These are phyloP conservation scores for Odobenus rosmarus DNA, from an alignment of 2,113 vertebrate genomes.

Conservation along the genomic window DNA sequence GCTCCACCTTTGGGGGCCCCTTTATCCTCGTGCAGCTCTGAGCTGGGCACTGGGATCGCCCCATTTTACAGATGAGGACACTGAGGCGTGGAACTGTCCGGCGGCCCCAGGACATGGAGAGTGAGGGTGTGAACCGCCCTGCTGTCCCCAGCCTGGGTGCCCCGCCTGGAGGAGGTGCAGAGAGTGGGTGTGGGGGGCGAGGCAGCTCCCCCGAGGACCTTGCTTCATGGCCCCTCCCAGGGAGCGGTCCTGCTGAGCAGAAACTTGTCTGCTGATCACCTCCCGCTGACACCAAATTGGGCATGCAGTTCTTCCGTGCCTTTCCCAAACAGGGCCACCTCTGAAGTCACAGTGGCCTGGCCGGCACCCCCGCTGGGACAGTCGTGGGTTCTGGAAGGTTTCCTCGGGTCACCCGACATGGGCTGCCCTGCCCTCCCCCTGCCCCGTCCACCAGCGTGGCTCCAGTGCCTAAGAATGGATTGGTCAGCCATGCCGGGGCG, in stretches of 20 bases:
- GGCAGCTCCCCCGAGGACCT: neutral
- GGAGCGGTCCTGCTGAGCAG: neutral
- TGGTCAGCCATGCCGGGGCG: fast-evolving
- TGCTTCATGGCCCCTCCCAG: neutral
- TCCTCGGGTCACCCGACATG: fast-evolving
- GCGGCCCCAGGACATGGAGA: fast-evolving
- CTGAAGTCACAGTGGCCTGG: neutral
- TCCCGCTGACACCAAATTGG: fast-evolving
- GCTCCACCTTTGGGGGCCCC: neutral
- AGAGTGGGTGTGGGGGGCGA: neutral
- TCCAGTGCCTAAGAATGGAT: neutral
- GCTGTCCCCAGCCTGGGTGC: neutral
- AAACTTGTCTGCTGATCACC: fast-evolving
- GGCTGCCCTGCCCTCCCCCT: fast-evolving
- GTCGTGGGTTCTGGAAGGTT: neutral
- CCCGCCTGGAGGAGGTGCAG: too few relatives aligned
- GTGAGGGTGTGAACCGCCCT: fast-evolving
- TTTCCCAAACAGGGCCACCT: neutral
- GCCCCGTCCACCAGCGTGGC: neutral
- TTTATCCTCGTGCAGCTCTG: neutral
- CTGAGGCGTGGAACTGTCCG: fast-evolving
- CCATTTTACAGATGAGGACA: neutral
- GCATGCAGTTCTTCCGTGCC: fast-evolving
- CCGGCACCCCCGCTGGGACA: fast-evolving
- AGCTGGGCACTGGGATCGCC: neutral